Base-by-base conservation (phyloP, 2,797 vertebrate genomes). In the Hemitrygon akajei region DNA sequence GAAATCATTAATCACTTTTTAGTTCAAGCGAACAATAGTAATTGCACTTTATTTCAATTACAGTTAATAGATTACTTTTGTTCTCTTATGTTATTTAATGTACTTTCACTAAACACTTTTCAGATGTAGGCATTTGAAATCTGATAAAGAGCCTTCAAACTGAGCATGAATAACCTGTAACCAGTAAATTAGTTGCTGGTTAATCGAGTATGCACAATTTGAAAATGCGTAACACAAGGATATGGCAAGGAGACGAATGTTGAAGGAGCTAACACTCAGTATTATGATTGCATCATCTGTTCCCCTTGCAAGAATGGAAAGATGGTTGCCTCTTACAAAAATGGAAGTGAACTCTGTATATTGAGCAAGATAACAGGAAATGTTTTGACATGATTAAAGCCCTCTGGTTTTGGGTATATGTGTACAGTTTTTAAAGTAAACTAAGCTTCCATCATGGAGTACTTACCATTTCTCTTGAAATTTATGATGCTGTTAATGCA, bases 291-390 rank as follows among this genome's bases (percentile, higher is more conserved):
- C 82, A 86, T 86, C 40, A 86, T n/a, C 56, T 86, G 82, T 86
- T 60, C 56, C 27, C 30, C 27, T 60, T 58, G 60, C 58, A 10
- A 16, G 60, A 60, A 27, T 86, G 3, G 3, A 58, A 86, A 60
- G 82, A 60, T 86, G 5, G 81, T 58, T 58, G 22, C 25, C 27
- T 84, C 56, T 84, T 58, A 84, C 47, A 84, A 58, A 47, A 58
- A 47, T 84, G 56, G 25, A 86, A 86, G 58, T 6, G 27, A 86
- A 27, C 3, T 16, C 56, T 86, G 22, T 86, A 84, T 84, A 86
- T 86, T 86, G 82, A 60, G 27, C 56, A 86, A 86, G 30, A 86
- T 60, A 60, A 58, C 82, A 6, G 58, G 82, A 86, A 86, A n/a
- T 30, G 56, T 86, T 86, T 86, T 60, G 56, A 60, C 82, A 60